Evolutionary conservation across 2,113 vertebrate species (phyloP), one percentile per base, ranked within the genome.

Genomic region (Charina bottae): DNA sequence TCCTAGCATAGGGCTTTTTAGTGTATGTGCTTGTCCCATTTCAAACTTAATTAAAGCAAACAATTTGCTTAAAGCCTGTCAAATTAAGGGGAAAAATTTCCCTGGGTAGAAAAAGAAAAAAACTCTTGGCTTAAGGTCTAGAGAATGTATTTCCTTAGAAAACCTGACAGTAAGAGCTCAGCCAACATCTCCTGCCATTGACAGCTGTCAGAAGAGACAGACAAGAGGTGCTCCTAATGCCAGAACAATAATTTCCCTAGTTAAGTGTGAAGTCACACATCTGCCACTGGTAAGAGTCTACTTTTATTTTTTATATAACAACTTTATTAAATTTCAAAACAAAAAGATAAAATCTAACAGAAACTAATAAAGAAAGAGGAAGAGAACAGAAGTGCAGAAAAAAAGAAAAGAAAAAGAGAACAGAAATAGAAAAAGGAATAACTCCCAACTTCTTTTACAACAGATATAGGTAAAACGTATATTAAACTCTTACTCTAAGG

Each of bases 21-120:
- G 33, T 89, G 88, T 94, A 87, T 94, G 24, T 28, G 58, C 95
- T 95, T 96, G 91, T 93, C 95, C 93, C 93, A 92, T 90, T 96
- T 94, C 92, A 95, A 87, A 95, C 92, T 93, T 95, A 94, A 95
- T 94, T 97, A 96, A 95, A 95, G 93, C 58, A 93, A 96, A 93
- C 88, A 88, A 94, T 95, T 96, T 95, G 85, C 94, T 97, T 96
- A 93, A 97, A 96, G 92, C 78, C 91, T 95, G 95, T 93, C 93
- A 95, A 94, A 92, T 93, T 91, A 94, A 42, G 83, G 89, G 93
- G 94, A 94, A 84, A 93, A 89, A 93, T 95, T 96, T 92, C 91
- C 91, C 94, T 91, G 94, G 86, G 78, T 84, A 0, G 93, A 91
- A 92, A 95, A 90, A 97, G 0, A 6, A 93, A 91, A 91, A 90